Evolutionary conservation across 2,113 vertebrate genomes (phyloP), one percentile per base, ranked within the genome.

Genomic region (Columbina picui): DNA sequence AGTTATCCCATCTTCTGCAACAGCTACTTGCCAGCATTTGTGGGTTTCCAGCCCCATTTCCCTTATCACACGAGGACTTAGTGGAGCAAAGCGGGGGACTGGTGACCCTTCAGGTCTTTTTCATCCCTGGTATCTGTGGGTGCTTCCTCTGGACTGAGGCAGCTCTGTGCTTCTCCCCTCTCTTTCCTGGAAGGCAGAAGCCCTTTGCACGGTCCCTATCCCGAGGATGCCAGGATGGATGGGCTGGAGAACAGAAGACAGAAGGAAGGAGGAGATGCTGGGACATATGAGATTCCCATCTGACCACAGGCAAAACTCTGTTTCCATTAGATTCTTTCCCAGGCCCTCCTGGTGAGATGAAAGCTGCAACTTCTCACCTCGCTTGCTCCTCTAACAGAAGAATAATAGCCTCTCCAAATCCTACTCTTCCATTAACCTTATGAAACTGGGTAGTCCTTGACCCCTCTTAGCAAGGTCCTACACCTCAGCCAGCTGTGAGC

Each of bases 321-420:
- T 59, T 82, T 64, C 69, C 57, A 87, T 25, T 47, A 89, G 52
- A 27, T 79, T 84, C 74, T 85, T 73, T 87, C n/a, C 43, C 67
- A 85, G 67, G 80, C 30, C 20, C 39, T 57, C 50, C n/a, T 1
- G 1, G 30, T 3, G 10, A 87, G 43, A 63, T 13, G 5, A 71
- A 68, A 90, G 49, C 26, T 83, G 39, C 74, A 73, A 85, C 43
- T 85, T 74, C 43, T 79, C 61, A 95, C 49, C 43, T 89, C 2
- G 0, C 29, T 47, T 68, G 21, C 36, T 84, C 25, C n/a, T 89
- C 45, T 50, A 91, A 69, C 38, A 91, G 29, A 65, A 90, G 17
- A 34, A 75, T 87, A 73, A 1, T 11, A 78, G 59, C 50, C 29
- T 82, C 69, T 94, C 60, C 41, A 84, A 81, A 67, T 10, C 10